phyloP scores from a whole-genome alignment of 2,888 invertebrate genomes.

The Mythimna vitellina region DNA sequence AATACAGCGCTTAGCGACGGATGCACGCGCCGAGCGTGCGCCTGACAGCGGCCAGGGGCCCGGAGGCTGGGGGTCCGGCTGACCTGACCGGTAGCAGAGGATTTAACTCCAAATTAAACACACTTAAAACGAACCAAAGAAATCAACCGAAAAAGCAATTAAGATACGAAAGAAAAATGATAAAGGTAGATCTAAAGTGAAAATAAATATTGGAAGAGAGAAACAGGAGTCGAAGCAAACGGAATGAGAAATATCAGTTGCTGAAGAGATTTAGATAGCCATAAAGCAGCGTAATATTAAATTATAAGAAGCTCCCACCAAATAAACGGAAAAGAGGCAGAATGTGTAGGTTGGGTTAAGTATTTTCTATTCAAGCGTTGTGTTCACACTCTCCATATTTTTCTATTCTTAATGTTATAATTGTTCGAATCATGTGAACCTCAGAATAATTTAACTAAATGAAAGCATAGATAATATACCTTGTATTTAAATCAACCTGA shows the following conservation, averaged over 20 bases:
- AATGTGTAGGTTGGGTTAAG: neutral
- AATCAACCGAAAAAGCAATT: constrained; percentile 21
- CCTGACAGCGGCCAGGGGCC: constrained; percentile 61
- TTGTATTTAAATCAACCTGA: neutral
- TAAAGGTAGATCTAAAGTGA: constrained; percentile 1
- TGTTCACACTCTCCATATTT: neutral
- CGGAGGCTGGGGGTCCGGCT: constrained; percentile 20
- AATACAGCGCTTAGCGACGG: constrained; percentile 54
- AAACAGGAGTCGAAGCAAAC: neutral
- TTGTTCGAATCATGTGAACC: neutral
- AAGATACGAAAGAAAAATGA: neutral
- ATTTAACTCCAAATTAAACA: constrained; percentile 30
- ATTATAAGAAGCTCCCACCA: neutral
- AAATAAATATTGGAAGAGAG: constrained; percentile 9
- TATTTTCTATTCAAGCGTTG: neutral
- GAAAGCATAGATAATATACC: no score
- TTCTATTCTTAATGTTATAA: neutral
- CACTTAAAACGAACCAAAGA: constrained; percentile 12
- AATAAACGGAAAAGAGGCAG: neutral
- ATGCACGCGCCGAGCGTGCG: constrained; percentile 67
- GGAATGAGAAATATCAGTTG: neutral
- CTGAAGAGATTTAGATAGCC: neutral
- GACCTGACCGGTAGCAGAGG: constrained; percentile 31
- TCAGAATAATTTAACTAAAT: neutral
- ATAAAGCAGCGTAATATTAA: neutral